Base-by-base conservation (phyloP, 2,888 invertebrate species). In the Drosophila conformis region DNA sequence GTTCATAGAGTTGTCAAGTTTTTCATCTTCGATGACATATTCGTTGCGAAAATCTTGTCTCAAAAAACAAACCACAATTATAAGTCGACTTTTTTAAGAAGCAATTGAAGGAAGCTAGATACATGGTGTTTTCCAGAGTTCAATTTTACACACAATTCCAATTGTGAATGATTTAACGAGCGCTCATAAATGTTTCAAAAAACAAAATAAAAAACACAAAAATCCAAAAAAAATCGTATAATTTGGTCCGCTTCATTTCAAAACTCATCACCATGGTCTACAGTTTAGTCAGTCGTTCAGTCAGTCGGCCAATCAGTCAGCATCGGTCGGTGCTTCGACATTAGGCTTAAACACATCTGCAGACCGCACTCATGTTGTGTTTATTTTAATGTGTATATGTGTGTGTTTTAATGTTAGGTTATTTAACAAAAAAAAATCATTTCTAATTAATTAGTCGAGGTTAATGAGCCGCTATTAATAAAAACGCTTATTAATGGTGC, bases 401-500 rank as follows among this genome's bases (percentile, higher is more conserved):
- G n/a, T 57, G 8, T 62, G 40, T 59, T 35, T 58, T 31, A 42
- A 31, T 31, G 27, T 69, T 58, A 60, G 60, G 13, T 35, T 49
- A 54, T 58, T 61, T 67, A 64, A 53, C 73, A 60, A 52, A 49
- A 68, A 59, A 74, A 58, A 68, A 78, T 69, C 64, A 74, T 82
- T 87, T 75, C 72, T 78, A 89, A 87, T 87, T 87, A 87, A 87
- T 87, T 87, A 87, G 85, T 78, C 68, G 78, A 73, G 87, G 87
- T 87, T 87, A 89, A 87, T 85, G 87, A 78, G 78, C 78, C 68
- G 83, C 85, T 73, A 87, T 87, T 82, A 87, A 89, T 89, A 85
- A 76, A 87, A 82, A 76, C 66, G 81, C 68, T 84, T 87, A 83
- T 87, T 89, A 87, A 89, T 89, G 85, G 78, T 84, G 84, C 81